Evolutionary conservation across 2,888 invertebrate species (phyloP), one percentile per base, ranked within the genome.

Genomic region (Augochlorella aurata): DNA sequence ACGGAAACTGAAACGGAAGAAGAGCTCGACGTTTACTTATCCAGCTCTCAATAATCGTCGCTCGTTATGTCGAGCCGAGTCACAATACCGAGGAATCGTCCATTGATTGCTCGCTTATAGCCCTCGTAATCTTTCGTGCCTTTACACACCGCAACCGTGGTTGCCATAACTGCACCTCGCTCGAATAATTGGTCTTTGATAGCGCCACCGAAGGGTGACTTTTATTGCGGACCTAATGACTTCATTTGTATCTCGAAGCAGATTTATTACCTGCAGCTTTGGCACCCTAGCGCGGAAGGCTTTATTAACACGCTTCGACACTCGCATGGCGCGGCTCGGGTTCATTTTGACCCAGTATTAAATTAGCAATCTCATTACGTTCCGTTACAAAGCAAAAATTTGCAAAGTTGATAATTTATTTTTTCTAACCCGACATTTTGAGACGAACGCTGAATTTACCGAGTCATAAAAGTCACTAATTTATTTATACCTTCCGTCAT

Each of bases 21-120:
- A 90, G 90, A 89, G 2, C 61, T 29, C 89, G 90, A 89, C 91
- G 89, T 92, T 93, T 92, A 90, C 91, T 92, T 91, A 88, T 90
- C 90, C 88, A 88, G 89, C 90, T 89, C 83, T 85, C 92, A 88
- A 92, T 92, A 89, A 92, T 92, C 89, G 88, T 78, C 79, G 38
- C 73, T 81, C 81, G 58, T 90, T 90, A 90, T 89, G 87, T 79
- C 82, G 87, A 89, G 89, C 82, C 83, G 78, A 87, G 58, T 85
- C 84, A 68, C 61, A 75, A 74, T 61, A 58, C 47, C 49, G 18
- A 49, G 69, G 52, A n/a, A 77, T 73, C 67, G 24, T 3, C 54
- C 29, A 52, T 65, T 70, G 77, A 82, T 74, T 75, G 66, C 4
- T 10, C 21, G 44, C 29, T 73, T 69, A 74, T 70, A 21, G 38